Evolutionary conservation across 2,113 vertebrate genomes (phyloP).

Genomic region (Zosterops pallidus): DNA sequence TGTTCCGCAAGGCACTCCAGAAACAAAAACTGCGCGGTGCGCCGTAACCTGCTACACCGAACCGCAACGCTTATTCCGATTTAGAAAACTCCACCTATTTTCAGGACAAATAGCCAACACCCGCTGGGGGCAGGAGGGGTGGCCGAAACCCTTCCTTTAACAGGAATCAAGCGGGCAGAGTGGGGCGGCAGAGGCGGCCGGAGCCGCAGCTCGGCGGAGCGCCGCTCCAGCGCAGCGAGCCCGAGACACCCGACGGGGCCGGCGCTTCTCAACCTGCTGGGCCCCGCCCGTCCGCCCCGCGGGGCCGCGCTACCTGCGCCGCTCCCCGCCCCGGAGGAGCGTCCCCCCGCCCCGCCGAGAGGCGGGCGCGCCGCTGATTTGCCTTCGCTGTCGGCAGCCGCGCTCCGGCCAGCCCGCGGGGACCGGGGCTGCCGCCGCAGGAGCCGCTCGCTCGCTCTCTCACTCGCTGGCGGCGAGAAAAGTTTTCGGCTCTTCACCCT

Average conservation of each 20-base stretch:
- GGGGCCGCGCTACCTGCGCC: slow-evolving; percentile 31
- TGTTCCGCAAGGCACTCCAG: background rate
- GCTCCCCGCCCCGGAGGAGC: slow-evolving; percentile 4
- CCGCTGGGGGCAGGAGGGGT: background rate
- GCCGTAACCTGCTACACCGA: background rate
- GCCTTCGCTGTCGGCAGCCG: background rate
- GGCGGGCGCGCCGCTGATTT: slow-evolving; percentile 4
- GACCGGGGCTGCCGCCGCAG: background rate
- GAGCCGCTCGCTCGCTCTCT: background rate
- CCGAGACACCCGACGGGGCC: background rate
- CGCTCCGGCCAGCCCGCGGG: background rate
- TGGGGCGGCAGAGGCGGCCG: no score
- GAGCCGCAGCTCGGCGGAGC: background rate
- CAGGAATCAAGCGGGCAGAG: background rate
- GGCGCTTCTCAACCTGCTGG: background rate
- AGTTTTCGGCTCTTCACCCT: background rate
- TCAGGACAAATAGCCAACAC: background rate
- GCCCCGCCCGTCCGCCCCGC: background rate
- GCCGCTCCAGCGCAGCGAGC: background rate
- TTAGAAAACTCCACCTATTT: background rate
- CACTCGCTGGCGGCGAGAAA: background rate
- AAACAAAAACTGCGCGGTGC: no score
- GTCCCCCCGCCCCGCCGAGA: no score
- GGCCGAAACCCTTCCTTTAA: background rate
- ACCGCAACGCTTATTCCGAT: background rate